Conservation (phyloP, 1,140 invertebrate species). For the Bombyx mori region DNA sequence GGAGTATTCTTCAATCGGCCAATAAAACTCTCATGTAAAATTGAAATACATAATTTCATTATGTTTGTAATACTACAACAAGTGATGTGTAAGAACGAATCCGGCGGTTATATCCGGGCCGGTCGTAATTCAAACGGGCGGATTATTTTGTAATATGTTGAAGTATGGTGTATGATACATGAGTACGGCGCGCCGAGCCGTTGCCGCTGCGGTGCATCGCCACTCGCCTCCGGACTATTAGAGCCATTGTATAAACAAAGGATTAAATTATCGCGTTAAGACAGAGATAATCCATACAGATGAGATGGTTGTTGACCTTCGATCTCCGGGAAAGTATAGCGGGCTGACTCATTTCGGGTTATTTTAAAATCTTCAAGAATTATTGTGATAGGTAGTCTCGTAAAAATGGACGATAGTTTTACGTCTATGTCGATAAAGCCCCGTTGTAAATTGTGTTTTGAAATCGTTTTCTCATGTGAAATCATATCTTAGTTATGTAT, state of each 20-base stretch:
- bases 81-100: constrained; percentile 2
- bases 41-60: too few species aligned
- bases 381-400: constrained; percentile 4
- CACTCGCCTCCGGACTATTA: constrained; percentile 37
- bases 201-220: constrained; percentile 45
- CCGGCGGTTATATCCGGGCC: constrained; percentile 14
- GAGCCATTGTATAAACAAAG: constrained; percentile 62
- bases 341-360: constrained; percentile 29
- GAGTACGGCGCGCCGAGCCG: constrained; percentile 41
- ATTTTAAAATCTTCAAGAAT: constrained; percentile 14
- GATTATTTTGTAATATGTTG: constrained; percentile 57
- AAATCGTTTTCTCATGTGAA: background rate
- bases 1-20: too few species aligned
- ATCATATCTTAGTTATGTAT: too few species aligned
- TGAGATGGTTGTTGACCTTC: constrained; percentile 66
- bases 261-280: constrained; percentile 66
- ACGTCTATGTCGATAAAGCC: background rate
- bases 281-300: constrained; percentile 64
- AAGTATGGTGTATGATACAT: constrained; percentile 66
- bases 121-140: constrained; percentile 44
- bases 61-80: too few species aligned
- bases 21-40: too few species aligned
- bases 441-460: background rate
- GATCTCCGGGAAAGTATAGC: constrained; percentile 36
- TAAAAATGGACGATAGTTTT: constrained; percentile 4